Evolutionary conservation across 2,797 vertebrate genomes (phyloP).

Genomic region (Leuciscus waleckii): DNA sequence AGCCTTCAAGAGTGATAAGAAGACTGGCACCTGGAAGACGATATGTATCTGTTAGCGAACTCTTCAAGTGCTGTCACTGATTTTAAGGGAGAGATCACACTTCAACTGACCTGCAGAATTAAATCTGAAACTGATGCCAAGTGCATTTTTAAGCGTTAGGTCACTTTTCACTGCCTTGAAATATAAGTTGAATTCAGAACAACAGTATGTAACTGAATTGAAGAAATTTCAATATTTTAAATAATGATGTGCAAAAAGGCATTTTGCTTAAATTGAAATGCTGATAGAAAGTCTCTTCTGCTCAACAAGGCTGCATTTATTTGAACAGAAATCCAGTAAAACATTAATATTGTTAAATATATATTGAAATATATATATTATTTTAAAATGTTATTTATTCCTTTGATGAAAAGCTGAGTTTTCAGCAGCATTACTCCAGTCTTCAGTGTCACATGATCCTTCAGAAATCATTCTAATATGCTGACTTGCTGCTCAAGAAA

Average conservation of each 20-base stretch:
- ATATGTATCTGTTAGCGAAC: slow-evolving; percentile 35
- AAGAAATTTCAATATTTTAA: not conserved
- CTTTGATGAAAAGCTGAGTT: not conserved
- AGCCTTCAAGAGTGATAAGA: slow-evolving; percentile 36
- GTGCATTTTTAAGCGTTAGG: slow-evolving; percentile 1
- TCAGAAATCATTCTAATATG: not conserved
- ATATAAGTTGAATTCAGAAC: not conserved
- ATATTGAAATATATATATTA: no score
- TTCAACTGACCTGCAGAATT: slow-evolving; percentile 10
- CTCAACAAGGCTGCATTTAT: not conserved
- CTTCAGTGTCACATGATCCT: no score
- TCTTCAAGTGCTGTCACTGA: slow-evolving; percentile 12
- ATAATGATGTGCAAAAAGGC: not conserved
- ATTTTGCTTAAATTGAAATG: not conserved
- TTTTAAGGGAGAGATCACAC: slow-evolving; percentile 32
- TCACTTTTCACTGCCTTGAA: not conserved
- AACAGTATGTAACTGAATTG: not conserved
- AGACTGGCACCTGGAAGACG: slow-evolving; percentile 36
- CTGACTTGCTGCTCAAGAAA: no score
- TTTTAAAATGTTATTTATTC: not conserved
- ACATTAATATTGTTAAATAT: not conserved
- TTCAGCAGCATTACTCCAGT: not conserved
- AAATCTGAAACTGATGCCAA: not conserved
- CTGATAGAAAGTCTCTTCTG: not conserved
- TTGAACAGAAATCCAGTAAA: not conserved